Evolutionary conservation across 2,113 vertebrate species (phyloP).

Genomic region (Engystomops pustulosus): DNA sequence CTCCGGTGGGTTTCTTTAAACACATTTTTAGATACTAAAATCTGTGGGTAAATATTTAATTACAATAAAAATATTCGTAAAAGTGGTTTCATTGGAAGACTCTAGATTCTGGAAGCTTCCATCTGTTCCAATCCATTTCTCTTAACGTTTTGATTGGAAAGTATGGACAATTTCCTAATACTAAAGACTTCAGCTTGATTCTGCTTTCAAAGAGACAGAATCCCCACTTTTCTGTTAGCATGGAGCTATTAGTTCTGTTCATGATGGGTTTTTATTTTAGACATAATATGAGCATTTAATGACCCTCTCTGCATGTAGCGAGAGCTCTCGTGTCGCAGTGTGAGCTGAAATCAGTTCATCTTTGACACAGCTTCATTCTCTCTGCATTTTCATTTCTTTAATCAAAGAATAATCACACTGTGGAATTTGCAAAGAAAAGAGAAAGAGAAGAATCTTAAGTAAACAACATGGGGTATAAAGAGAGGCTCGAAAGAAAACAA

Average conservation of each 20-base stretch:
- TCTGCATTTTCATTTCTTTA: constrained; percentile 33
- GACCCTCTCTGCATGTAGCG: constrained; percentile 42
- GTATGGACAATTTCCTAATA: constrained; percentile 10
- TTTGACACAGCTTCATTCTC: constrained; percentile 35
- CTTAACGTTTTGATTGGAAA: not conserved
- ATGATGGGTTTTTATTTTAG: constrained; percentile 40
- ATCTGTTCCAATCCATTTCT: not conserved
- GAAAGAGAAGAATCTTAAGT: constrained; percentile 20
- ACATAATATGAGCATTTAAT: constrained; percentile 51
- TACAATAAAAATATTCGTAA: not conserved
- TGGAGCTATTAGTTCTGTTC: constrained; percentile 46
- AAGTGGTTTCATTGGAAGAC: not conserved
- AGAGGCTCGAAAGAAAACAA: not conserved
- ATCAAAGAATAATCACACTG: constrained; percentile 38
- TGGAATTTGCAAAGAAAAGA: constrained; percentile 31
- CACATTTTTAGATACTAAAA: no score
- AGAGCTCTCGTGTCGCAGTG: constrained; percentile 23
- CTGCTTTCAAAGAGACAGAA: constrained; percentile 14
- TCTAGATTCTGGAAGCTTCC: not conserved
- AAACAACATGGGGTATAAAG: constrained; percentile 11
- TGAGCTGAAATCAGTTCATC: constrained; percentile 27
- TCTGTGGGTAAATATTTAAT: not conserved
- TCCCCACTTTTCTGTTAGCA: constrained; percentile 24
- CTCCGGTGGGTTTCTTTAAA: no score
- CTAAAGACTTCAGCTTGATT: constrained; percentile 14